Base-by-base conservation (phyloP, 2,113 vertebrate species). In the Prochilodus magdalenae region DNA sequence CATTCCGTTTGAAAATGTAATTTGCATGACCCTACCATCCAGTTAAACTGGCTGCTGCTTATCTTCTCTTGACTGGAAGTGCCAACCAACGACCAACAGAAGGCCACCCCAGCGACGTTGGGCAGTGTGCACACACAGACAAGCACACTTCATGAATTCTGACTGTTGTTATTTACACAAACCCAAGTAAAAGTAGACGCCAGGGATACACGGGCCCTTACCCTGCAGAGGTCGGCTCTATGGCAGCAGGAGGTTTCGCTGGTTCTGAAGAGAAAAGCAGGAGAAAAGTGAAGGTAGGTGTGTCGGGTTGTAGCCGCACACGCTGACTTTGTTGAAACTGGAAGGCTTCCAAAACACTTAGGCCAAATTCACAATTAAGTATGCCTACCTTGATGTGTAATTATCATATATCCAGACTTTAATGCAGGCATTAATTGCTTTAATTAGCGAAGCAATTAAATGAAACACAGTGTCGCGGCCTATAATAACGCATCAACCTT, bases 391-490 rank as follows among this genome's bases (percentile, higher is more conserved):
- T 90, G 90, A 92, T 91, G 91, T 91, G 89, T 92, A 91, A 90
- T 93, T 91, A 93, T 92, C 85, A 82, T 89, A 92, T 89, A 91
- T 91, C 83, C 90, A 80, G 87, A 77, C 90, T 87, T 89, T 91
- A 91, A 90, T 93, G 89, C 89, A 91, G 82, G 85, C 90, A 93
- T 91, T 93, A 94, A 94, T 93, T 92, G 91, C 88, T 90, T 93
- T 93, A 88, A 94, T 94, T 93, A 93, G 92, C 87, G 89, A 91
- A 92, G 89, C 89, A 92, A 93, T 93, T 92, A 88, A 94, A 92
- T 91, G 92, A 93, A 91, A 92, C 92, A 91, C 91, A 92, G 89
- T 90, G 91, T 91, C 92, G 89, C 90, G 90, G 88, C 90, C 83
- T 86, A 87, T 89, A 90, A 89, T 88, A 89, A 82, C 75, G 89